Base-by-base conservation (phyloP, 2,113 vertebrate genomes). In the zebrafish (Danio rerio) region DNA sequence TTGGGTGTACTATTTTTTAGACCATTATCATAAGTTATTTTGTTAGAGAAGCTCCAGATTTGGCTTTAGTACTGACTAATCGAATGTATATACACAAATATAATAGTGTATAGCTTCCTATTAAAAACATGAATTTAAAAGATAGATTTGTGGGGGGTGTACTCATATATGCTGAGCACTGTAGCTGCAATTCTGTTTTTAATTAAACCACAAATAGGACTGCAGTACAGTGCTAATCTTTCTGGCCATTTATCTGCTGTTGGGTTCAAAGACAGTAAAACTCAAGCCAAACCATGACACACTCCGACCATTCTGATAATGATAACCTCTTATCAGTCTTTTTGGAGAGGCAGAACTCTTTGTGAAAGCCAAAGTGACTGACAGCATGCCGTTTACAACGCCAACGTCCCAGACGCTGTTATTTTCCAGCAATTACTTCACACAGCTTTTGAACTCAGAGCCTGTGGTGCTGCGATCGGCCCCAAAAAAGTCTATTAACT, bases 401-500 rank as follows among this genome's bases (percentile, higher is more conserved):
- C 84, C 58, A 56, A 80, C 65, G 11, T 84, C 61, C 68, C 88
- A 90, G 86, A 89, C 81, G 13, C 81, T 50, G 87, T 88, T 84
- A 80, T 85, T 83, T 86, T 42, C 85, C 52, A 85, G 53, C 65
- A 72, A 87, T 88, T 86, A 85, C 87, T 71, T 82, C 62, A 74
- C 52, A 52, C 55, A 63, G 52, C 55, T 65, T 77, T 78, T 86
- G 83, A 75, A 84, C 85, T 79, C 13, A 43, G n/a, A 53, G 83
- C 83, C 84, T 87, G 3, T 81, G 75, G 80, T 69, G 76, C 83
- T 43, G 80, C 76, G 83, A 76, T 86, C 4, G 56, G 62, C 75
- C 78, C 80, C 31, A 31, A 52, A 82, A 21, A 77, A 11, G 65
- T 66, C 76, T 69, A 82, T 87, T 88, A 65, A 81, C 42, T 50